A percentile compares a stretch with the other conserved stretches of the same genome.
phyloP scores from a whole-genome alignment of 1,140 invertebrate species.

The Ceratosolen fusciceps region DNA sequence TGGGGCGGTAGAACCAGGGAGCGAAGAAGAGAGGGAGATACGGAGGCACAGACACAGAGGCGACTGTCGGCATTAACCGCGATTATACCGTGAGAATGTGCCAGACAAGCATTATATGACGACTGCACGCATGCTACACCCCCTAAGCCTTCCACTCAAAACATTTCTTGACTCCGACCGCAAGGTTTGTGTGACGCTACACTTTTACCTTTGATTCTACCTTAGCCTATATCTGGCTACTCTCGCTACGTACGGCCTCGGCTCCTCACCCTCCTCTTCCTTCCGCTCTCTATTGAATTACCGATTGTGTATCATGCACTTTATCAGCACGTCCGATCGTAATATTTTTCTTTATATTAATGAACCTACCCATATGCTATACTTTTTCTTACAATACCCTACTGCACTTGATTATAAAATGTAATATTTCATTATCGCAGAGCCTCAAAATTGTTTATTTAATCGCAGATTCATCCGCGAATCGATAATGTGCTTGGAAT shows the following conservation, averaged over 20 bases:
- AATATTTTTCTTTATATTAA: slow-evolving; percentile 3
- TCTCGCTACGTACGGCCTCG: neutral
- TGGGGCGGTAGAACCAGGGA: neutral
- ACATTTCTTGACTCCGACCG: neutral
- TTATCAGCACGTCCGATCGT: slow-evolving; percentile 21
- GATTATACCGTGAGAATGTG: slow-evolving; percentile 44
- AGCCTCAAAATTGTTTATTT: neutral
- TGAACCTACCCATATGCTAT: neutral
- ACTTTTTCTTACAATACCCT: slow-evolving; percentile 11
- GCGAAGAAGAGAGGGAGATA: neutral
- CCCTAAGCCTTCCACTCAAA: slow-evolving; percentile 1
- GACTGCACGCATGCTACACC: slow-evolving; percentile 19
- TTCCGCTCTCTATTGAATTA: slow-evolving; percentile 17
- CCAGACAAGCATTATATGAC: slow-evolving; percentile 16
- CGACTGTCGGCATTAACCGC: slow-evolving; percentile 20
- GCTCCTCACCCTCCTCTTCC: neutral
- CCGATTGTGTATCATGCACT: slow-evolving; percentile 1
- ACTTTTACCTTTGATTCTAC: neutral
- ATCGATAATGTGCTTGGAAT: neutral
- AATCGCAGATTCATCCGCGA: neutral
- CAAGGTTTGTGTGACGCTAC: neutral
- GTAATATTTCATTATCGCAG: neutral
- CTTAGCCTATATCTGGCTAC: neutral
- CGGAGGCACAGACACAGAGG: neutral
- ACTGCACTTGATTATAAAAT: neutral